Conservation (phyloP, 2,113 vertebrate species). For the Cyprinus carpio region DNA sequence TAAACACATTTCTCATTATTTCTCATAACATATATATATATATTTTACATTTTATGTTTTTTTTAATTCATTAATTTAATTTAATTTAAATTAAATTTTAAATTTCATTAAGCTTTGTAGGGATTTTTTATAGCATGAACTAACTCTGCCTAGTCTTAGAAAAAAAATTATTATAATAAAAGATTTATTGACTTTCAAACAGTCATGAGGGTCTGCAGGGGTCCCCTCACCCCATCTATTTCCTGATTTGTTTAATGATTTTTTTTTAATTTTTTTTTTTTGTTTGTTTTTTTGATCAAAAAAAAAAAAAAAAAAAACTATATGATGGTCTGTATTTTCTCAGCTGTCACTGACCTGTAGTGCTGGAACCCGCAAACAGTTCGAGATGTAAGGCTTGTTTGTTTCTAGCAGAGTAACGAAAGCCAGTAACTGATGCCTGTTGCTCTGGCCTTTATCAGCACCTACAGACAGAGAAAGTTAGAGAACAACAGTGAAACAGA, state of each 20-base stretch:
- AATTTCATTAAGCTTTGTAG: neutral
- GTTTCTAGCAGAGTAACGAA: conserved; percentile 93
- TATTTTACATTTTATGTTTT: too few species aligned
- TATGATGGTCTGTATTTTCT: neutral
- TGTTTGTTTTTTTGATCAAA: neutral
- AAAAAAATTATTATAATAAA: neutral
- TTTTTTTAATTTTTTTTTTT: neutral
- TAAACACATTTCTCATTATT: neutral
- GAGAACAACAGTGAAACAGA: neutral
- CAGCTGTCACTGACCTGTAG: conserved; percentile 77
- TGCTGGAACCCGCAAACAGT: conserved; percentile 83
- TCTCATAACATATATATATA: too few species aligned
- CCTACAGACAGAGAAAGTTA: conserved; percentile 25
- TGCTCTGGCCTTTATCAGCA: conserved; percentile 71
- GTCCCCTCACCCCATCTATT: neutral
- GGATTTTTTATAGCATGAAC: neutral
- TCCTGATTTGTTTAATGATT: neutral
- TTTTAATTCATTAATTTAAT: neutral
- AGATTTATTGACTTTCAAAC: neutral
- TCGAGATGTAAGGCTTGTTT: conserved; percentile 88
- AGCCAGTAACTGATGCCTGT: conserved; percentile 84
- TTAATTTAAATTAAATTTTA: neutral
- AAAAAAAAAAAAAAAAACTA: neutral
- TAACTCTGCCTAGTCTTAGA: neutral
- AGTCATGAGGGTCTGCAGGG: neutral